Percentiles rank a stretch among this genome's conserved stretches.
phyloP scores from a whole-genome alignment of 2,888 invertebrate genomes.

The Drosophila planitibia region DNA sequence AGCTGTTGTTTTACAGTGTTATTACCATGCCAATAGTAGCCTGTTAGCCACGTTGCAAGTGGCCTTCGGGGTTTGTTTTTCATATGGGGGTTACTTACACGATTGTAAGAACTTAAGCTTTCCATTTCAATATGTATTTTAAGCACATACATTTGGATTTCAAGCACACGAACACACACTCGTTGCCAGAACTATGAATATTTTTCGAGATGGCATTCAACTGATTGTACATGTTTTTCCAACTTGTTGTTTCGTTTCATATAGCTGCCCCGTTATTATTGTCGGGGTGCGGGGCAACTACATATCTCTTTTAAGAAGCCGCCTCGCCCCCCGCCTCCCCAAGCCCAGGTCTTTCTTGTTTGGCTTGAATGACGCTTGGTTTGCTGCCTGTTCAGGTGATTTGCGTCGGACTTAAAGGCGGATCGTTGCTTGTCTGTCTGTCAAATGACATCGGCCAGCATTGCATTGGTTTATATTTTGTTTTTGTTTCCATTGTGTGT shows the following conservation, averaged over 20 bases:
- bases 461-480: slow-evolving; percentile 17
- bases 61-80: not conserved
- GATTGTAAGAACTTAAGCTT: not conserved
- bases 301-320: not conserved
- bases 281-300: not conserved
- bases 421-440: slow-evolving; percentile 46
- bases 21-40: not conserved
- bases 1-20: not conserved
- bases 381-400: slow-evolving; percentile 31
- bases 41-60: not conserved
- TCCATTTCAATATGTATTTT: not conserved
- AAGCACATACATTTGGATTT: not conserved
- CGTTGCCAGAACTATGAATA: not conserved
- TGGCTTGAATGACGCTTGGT: slow-evolving; percentile 2
- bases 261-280: not conserved
- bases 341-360: not conserved
- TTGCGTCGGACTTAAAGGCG: slow-evolving; percentile 17
- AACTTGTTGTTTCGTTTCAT: slow-evolving; percentile 1
- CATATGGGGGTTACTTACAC: not conserved
- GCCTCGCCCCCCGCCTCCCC: not conserved
- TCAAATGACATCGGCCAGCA: slow-evolving; percentile 38
- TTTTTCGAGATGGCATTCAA: not conserved
- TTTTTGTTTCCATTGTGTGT: not conserved
- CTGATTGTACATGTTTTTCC: slow-evolving; percentile 8
- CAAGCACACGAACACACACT: not conserved